Conservation (phyloP, 1,140 invertebrate genomes). For the Goniozus legneri region DNA sequence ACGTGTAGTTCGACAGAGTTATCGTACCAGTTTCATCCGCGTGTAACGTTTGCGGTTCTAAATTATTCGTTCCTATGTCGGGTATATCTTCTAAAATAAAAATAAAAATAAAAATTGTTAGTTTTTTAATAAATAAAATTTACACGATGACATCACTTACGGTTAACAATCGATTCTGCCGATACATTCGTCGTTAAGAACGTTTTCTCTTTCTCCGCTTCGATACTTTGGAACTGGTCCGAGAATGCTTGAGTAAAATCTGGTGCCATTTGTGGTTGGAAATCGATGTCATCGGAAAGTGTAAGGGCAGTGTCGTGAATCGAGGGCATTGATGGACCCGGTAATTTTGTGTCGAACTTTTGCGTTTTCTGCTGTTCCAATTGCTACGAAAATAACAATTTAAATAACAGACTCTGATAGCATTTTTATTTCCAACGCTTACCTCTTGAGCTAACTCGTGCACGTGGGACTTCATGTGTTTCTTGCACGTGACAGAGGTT, state of each 20-base stretch:
- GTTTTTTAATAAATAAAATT: conserved; percentile 5
- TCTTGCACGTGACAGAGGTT: conserved; percentile 63
- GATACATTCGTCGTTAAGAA: conserved; percentile 20
- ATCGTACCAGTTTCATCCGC: conserved; percentile 46
- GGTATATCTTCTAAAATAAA: conserved; percentile 29
- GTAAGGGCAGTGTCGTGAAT: too few relatives aligned
- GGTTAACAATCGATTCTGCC: conserved; percentile 17
- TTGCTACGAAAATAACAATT: conserved; percentile 32
- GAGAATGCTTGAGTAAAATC: conserved; percentile 37
- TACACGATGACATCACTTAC: conserved; percentile 13
- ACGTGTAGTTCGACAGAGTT: conserved; percentile 40
- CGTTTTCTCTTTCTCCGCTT: conserved; percentile 23
- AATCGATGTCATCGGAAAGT: conserved; percentile 25
- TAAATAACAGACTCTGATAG: too few relatives aligned
- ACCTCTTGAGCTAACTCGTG: conserved; percentile 50
- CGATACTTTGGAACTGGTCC: conserved; percentile 29
- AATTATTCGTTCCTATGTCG: conserved; percentile 22
- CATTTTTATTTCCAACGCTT: not conserved
- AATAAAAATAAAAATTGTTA: not conserved
- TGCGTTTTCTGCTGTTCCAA: conserved; percentile 32
- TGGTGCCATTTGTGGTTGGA: conserved; percentile 30
- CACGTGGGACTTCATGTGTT: conserved; percentile 70
- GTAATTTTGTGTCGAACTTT: conserved; percentile 5
- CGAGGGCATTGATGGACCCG: too few relatives aligned
- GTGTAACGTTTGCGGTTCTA: conserved; percentile 39